A percentile compares a stretch with the other conserved stretches of the same genome.
phyloP scores from a whole-genome alignment of 2,888 invertebrate species.

The Acanthosoma haemorrhoidale region DNA sequence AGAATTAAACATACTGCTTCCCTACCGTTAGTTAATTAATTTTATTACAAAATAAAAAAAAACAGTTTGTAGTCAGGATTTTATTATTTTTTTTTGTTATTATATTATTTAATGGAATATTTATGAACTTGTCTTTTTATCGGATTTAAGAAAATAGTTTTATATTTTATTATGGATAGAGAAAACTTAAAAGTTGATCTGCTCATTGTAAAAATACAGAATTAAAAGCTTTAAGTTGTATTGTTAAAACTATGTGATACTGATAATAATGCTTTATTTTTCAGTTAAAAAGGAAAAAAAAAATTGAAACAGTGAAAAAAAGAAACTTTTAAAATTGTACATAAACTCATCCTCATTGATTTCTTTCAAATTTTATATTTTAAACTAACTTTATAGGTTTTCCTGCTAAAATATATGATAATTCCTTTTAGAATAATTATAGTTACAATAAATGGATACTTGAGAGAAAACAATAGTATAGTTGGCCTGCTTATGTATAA shows the following conservation, averaged over 20 bases:
- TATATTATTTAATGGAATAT: no score
- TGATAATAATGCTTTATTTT: slow-evolving; percentile 28
- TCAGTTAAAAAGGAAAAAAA: slow-evolving; percentile 1
- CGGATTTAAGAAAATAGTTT: slow-evolving; percentile 15
- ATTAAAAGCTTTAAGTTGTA: slow-evolving; percentile 23
- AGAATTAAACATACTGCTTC: background rate
- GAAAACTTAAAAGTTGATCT: background rate
- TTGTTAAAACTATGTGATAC: slow-evolving; percentile 29
- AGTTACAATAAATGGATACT: no score
- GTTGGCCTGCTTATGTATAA: no score
- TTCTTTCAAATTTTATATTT: background rate
- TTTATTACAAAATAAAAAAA: background rate
- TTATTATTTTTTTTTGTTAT: background rate
- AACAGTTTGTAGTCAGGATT: background rate
- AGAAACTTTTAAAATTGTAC: background rate
- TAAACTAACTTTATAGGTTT: background rate
- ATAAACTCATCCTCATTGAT: no score
- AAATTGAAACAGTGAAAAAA: background rate
- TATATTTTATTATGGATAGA: slow-evolving; percentile 21
- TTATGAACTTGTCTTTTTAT: no score
- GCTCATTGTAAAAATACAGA: slow-evolving; percentile 23
- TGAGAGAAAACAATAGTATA: no score
- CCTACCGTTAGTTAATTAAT: background rate
- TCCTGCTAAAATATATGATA: background rate
- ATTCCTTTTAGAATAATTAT: background rate